These are phyloP conservation scores for Aethes cnicana DNA, from an alignment of 2,888 invertebrate species.

Conservation along the genomic window DNA sequence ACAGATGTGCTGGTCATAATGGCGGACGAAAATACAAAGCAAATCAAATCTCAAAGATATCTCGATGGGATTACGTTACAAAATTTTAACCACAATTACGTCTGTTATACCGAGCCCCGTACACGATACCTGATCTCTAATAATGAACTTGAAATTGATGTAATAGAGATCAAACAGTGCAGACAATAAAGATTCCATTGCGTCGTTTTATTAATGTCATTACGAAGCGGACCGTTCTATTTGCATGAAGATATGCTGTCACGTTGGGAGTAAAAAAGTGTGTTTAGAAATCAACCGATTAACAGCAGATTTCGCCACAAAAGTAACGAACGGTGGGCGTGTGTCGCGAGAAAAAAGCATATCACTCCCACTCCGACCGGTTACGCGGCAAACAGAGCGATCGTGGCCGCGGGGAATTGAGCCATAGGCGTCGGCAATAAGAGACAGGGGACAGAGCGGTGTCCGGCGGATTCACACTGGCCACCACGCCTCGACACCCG, in stretches of 20 bases:
- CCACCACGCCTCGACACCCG: constrained; percentile 80
- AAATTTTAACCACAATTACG: constrained; percentile 72
- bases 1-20: constrained; percentile 73
- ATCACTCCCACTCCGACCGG: constrained; percentile 77
- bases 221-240: constrained; percentile 24
- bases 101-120: constrained; percentile 56
- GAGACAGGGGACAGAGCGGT: constrained; percentile 42
- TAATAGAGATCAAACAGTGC: constrained; percentile 35
- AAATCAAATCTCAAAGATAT: constrained; percentile 73
- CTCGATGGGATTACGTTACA: constrained; percentile 74
- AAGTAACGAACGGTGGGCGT: constrained; percentile 66
- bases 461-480: constrained; percentile 56
- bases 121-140: constrained; percentile 52
- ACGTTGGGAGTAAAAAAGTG: constrained; percentile 2
- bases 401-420: constrained; percentile 41
- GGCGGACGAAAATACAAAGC: constrained; percentile 70
- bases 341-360: constrained; percentile 74
- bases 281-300: constrained; percentile 56
- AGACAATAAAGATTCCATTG: constrained; percentile 39
- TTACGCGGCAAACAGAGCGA: constrained; percentile 56
- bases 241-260: constrained; percentile 9
- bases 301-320: constrained; percentile 58
- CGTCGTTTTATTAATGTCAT: constrained; percentile 36
- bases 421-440: constrained; percentile 53
- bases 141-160: constrained; percentile 69